Conservation (phyloP, 2,113 vertebrate genomes). For the Marcusenius ussheri region DNA sequence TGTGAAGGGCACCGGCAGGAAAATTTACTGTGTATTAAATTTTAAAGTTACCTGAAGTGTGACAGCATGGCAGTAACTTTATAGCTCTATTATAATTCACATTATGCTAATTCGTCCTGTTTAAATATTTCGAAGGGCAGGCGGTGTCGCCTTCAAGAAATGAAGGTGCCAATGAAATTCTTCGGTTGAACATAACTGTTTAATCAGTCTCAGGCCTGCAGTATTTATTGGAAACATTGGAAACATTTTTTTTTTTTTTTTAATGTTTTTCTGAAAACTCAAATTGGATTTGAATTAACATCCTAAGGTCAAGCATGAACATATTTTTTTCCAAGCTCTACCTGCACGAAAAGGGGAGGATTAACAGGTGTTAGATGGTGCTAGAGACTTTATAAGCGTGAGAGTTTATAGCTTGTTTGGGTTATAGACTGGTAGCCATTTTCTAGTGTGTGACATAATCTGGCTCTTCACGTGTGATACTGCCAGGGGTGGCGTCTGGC, state of each 20-base stretch:
- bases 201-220: neutral
- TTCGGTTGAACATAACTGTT: neutral
- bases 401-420: neutral
- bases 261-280: neutral
- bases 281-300: neutral
- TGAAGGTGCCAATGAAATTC: neutral
- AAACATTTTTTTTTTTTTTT: neutral
- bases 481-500: neutral
- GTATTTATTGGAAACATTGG: neutral
- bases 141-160: neutral
- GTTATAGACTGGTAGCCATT: neutral
- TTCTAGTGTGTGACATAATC: neutral
- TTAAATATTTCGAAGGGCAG: conserved; percentile 3
- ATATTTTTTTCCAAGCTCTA: neutral
- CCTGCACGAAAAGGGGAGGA: neutral
- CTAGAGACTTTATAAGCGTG: neutral
- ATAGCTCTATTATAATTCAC: conserved; percentile 2
- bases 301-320: neutral
- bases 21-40: neutral
- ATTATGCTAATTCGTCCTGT: conserved; percentile 1
- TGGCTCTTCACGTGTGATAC: neutral
- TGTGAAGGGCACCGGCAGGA: neutral
- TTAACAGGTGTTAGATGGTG: neutral
- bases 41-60: neutral
- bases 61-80: neutral